phyloP scores from a whole-genome alignment of 2,113 vertebrate species.

The Channa maculata region DNA sequence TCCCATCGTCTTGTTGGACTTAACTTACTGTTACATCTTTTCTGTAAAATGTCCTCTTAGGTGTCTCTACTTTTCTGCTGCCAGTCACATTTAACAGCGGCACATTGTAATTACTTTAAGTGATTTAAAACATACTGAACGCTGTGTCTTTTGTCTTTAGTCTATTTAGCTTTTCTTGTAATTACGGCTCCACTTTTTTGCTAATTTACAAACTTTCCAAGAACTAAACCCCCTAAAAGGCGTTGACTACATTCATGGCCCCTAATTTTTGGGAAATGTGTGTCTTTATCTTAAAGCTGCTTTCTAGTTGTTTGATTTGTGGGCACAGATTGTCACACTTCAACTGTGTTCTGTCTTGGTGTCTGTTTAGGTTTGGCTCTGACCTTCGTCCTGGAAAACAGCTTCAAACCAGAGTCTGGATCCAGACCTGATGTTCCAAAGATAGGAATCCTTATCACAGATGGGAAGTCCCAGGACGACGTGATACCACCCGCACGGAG shows the following conservation, averaged over 20 bases:
- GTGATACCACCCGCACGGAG: constrained; percentile 91
- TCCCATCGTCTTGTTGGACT: too few species aligned
- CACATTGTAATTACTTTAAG: background rate
- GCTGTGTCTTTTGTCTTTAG: too few species aligned
- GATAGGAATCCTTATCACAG: constrained; percentile 97
- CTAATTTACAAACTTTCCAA: too few species aligned
- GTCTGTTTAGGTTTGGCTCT: constrained; percentile 89
- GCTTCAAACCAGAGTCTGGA: constrained; percentile 93
- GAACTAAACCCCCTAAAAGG: too few species aligned
- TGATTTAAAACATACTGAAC: background rate
- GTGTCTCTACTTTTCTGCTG: background rate
- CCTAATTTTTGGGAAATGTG: too few species aligned
- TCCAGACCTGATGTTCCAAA: constrained; percentile 91
- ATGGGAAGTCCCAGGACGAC: constrained; percentile 98
- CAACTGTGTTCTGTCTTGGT: background rate
- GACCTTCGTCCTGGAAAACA: constrained; percentile 95
- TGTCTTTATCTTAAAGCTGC: too few species aligned
- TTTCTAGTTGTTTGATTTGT: too few species aligned
- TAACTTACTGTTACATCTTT: background rate
- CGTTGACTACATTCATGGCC: too few species aligned
- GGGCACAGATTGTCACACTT: too few species aligned
- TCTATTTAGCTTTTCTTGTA: too few species aligned
- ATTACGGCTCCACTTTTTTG: too few species aligned
- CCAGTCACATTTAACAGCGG: background rate
- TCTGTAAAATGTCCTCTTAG: background rate